These are phyloP conservation scores for Glaucidium brasilianum DNA, from an alignment of 2,113 vertebrate genomes.

Conservation along the genomic window DNA sequence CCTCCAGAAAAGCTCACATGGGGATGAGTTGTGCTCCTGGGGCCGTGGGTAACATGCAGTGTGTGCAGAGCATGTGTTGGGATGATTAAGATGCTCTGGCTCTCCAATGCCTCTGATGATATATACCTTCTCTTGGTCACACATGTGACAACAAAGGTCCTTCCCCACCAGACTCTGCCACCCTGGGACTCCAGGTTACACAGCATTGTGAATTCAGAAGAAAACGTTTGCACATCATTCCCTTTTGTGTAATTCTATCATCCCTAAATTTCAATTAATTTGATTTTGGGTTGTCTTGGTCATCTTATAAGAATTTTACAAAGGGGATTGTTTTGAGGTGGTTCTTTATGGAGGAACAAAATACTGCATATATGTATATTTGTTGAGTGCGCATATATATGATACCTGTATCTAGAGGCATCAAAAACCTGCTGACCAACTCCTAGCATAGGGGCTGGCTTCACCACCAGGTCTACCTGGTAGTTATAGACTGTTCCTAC, in stretches of 20 bases:
- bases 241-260: background rate
- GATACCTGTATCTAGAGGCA: background rate
- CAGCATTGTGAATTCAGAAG: background rate
- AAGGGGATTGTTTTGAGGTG: background rate
- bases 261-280: background rate
- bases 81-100: background rate
- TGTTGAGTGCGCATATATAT: background rate
- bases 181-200: background rate
- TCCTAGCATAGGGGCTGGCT: background rate
- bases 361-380: background rate
- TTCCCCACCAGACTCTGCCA: background rate
- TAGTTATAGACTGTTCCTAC: background rate
- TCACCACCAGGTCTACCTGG: background rate
- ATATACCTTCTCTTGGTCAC: background rate
- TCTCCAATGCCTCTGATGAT: background rate
- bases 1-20: background rate
- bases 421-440: background rate
- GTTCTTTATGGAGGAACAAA: background rate
- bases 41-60: background rate
- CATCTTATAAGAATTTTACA: background rate
- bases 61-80: rapidly evolving
- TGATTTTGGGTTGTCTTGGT: background rate
- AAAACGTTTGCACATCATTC: rapidly evolving
- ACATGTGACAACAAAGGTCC: rapidly evolving
- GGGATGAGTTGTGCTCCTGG: background rate